Evolutionary conservation across 1,140 invertebrate species (phyloP), one percentile per base, ranked within the genome.

Genomic region (Temnothorax nylanderi): DNA sequence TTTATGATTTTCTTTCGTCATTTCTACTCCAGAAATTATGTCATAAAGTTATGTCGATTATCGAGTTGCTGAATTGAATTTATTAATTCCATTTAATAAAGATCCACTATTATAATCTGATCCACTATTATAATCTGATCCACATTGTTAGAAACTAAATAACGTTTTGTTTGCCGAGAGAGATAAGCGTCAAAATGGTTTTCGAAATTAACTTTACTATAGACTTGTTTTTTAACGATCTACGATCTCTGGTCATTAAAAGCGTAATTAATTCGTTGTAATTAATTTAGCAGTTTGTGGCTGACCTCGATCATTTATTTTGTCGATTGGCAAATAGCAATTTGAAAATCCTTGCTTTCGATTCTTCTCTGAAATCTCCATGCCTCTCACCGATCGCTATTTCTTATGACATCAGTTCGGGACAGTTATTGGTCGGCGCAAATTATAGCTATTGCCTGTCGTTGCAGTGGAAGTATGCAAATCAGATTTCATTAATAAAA

Each of bases 401-500:
- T 81, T 47, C 34, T 69, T 32, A 26, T 16, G 65, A n/a, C 21
- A 34, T 44, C 77, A 54, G 34, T 41, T 18, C 41, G 21, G 16
- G 21, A 77, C n/a, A 51, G 60, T 69, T 81, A 71, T 81, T 60
- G 81, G 54, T 76, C 44, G 41, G 41, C 26, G 71, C 51, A 49
- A 72, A 76, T 62, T 76, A 41, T 49, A 75, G 26, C n/a, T 41
- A 58, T 71, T 65, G 77, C 77, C 37, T 81, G 64, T 69, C 47
- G 64, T 47, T 26, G 62, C 49, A 34, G 41, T 41, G 47, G 77
- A 75, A 69, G 37, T 26, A 69, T 41, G 77, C 34, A 32, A 62
- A 77, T 89, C 86, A 56, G 51, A 44, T 18, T 51, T 58, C 51
- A 77, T 89, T 75, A 62, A 65, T 77, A 72, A 75, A 6, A 41